Percentiles rank a stretch among this genome's conserved stretches.
Conservation (phyloP, 2,113 vertebrate species). For the Pseudopodoces humilis region DNA sequence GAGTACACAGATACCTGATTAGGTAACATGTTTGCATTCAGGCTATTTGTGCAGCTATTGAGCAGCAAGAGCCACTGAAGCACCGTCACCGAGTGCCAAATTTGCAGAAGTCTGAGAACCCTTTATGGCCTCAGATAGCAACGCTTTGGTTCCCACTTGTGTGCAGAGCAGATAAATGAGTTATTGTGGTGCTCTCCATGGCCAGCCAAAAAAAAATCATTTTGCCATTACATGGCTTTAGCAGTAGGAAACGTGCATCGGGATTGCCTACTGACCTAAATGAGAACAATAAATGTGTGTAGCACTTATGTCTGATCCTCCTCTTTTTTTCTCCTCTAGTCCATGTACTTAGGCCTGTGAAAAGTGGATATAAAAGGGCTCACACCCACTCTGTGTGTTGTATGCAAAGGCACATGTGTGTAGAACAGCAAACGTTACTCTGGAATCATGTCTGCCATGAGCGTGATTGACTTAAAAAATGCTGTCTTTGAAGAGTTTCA, state of each 20-base stretch:
- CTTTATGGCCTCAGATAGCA: background rate
- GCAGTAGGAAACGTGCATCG: background rate
- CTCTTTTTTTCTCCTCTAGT: background rate
- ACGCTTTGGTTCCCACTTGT: background rate
- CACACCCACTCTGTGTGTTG: background rate
- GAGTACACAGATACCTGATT: slow-evolving; percentile 56
- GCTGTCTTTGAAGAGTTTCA: background rate
- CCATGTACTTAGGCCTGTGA: background rate
- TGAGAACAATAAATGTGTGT: background rate
- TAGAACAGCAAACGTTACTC: background rate
- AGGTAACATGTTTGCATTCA: slow-evolving; percentile 10
- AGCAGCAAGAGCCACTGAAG: slow-evolving; percentile 17
- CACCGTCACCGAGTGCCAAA: background rate
- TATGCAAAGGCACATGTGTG: background rate
- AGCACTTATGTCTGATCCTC: background rate
- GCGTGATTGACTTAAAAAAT: background rate
- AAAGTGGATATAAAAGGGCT: background rate
- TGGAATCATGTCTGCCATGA: background rate
- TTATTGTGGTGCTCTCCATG: background rate
- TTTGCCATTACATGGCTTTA: background rate
- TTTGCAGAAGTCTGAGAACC: slow-evolving; percentile 22
- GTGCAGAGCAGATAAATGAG: slow-evolving; percentile 21
- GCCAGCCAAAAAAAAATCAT: background rate
- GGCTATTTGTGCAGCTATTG: slow-evolving; percentile 34
- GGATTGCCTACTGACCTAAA: background rate